Conservation (phyloP, 64 coral and sea anemone genomes). For the Catalaphyllia jardinei region DNA sequence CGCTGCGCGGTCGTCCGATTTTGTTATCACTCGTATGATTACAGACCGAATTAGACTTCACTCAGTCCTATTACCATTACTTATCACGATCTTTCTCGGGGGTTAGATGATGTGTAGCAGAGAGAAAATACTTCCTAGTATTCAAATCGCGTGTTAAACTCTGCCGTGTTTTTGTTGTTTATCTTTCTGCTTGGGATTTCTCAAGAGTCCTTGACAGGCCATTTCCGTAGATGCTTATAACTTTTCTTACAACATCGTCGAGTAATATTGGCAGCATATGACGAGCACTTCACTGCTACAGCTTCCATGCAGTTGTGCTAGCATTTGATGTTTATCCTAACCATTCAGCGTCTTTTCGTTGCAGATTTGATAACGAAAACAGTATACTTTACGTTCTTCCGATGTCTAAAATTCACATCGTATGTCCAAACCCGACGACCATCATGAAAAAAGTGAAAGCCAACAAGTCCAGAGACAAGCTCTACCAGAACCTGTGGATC, state of each 20-base stretch:
- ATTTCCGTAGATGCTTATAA: background rate
- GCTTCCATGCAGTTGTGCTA: background rate
- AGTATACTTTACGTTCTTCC: constrained; percentile 38
- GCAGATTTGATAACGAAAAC: background rate
- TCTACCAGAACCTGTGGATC: constrained; percentile 85
- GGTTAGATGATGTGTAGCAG: background rate
- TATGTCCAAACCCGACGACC: constrained; percentile 75
- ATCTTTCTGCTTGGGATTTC: background rate
- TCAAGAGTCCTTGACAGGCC: background rate
- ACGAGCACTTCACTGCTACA: background rate
- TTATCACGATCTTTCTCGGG: background rate
- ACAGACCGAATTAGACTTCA: too few species aligned
- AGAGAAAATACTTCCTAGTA: background rate
- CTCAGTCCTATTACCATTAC: too few species aligned
- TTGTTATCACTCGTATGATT: too few species aligned
- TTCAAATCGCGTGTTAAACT: constrained; percentile 23
- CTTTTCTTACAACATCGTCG: background rate
- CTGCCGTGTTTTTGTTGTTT: background rate
- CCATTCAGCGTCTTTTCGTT: background rate
- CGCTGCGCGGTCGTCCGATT: too few species aligned
- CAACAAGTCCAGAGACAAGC: constrained; percentile 31
- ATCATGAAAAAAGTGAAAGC: constrained; percentile 46
- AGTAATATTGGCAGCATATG: background rate
- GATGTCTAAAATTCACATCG: constrained; percentile 52
- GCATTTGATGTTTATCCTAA: background rate